Percentiles rank a stretch among this genome's conserved stretches.
phyloP scores from a whole-genome alignment of 2,113 vertebrate species.

The Cynocephalus volans region DNA sequence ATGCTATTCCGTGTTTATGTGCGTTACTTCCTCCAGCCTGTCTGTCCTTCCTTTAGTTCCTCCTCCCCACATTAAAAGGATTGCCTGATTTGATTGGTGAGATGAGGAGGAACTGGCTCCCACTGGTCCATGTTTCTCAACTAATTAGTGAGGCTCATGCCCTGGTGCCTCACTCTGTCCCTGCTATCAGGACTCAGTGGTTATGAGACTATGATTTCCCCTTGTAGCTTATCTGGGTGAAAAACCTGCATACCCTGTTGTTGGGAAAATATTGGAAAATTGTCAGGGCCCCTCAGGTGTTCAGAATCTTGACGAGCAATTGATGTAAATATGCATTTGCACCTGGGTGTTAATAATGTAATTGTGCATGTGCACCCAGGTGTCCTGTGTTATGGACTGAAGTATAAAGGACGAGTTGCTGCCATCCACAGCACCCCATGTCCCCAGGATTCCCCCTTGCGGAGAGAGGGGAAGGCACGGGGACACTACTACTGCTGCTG shows the following conservation, averaged over 20 bases:
- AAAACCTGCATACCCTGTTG: neutral
- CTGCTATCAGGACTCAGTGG: neutral
- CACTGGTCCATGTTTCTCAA: rapidly evolving
- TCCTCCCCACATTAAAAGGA: neutral
- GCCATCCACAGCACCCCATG: too few species aligned
- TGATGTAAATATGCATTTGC: too few species aligned
- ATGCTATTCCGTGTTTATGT: neutral
- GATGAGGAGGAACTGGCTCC: neutral
- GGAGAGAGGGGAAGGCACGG: too few species aligned
- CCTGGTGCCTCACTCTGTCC: neutral
- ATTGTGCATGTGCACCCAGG: too few species aligned
- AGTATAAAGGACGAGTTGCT: too few species aligned
- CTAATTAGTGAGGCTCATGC: neutral
- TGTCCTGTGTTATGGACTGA: too few species aligned
- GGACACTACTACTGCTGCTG: too few species aligned
- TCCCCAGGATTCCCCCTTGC: too few species aligned
- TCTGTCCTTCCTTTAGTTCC: neutral
- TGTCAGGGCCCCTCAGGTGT: too few species aligned
- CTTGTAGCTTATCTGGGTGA: neutral
- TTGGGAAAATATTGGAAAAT: too few species aligned
- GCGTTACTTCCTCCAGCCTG: neutral
- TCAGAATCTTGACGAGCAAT: too few species aligned
- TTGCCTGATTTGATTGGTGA: neutral
- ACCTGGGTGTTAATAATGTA: too few species aligned
- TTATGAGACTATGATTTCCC: neutral